phyloP scores from a whole-genome alignment of 2,888 invertebrate species.

The Mellilla xanthometata region DNA sequence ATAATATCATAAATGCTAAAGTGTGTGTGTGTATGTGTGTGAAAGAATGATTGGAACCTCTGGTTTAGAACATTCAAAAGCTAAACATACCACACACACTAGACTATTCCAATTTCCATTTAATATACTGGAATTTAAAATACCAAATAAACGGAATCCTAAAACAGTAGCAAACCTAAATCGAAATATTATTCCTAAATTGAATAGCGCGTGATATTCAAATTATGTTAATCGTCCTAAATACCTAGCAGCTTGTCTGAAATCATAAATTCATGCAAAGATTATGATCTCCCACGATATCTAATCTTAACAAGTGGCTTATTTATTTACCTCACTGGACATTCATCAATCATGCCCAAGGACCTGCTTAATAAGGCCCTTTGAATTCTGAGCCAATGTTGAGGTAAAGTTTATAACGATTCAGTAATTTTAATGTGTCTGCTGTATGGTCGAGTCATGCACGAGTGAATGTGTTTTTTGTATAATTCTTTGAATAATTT shows the following conservation, averaged over 20 bases:
- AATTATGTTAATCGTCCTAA: background rate
- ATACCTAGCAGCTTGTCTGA: constrained; percentile 1
- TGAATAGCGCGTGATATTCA: too few relatives aligned
- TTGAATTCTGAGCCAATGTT: constrained; percentile 43
- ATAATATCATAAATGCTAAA: too few relatives aligned
- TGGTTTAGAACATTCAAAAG: too few relatives aligned
- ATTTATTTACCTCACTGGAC: constrained; percentile 15
- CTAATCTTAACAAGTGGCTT: constrained; percentile 5
- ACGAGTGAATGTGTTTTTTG: background rate
- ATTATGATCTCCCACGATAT: constrained; percentile 1
- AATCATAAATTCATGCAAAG: background rate
- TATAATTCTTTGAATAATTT: too few relatives aligned
- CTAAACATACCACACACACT: too few relatives aligned
- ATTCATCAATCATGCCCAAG: constrained; percentile 52
- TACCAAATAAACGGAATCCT: too few relatives aligned
- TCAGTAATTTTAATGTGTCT: constrained; percentile 14
- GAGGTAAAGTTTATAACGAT: constrained; percentile 25
- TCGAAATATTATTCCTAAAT: too few relatives aligned
- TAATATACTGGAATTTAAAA: too few relatives aligned
- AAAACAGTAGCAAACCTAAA: too few relatives aligned
- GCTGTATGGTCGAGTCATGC: background rate
- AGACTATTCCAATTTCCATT: too few relatives aligned
- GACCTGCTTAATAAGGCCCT: constrained; percentile 48
- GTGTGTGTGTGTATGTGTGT: too few relatives aligned
- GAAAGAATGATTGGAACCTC: too few relatives aligned